Evolutionary conservation across 2,888 invertebrate genomes (phyloP).

Genomic region (Oscheius sp.): DNA sequence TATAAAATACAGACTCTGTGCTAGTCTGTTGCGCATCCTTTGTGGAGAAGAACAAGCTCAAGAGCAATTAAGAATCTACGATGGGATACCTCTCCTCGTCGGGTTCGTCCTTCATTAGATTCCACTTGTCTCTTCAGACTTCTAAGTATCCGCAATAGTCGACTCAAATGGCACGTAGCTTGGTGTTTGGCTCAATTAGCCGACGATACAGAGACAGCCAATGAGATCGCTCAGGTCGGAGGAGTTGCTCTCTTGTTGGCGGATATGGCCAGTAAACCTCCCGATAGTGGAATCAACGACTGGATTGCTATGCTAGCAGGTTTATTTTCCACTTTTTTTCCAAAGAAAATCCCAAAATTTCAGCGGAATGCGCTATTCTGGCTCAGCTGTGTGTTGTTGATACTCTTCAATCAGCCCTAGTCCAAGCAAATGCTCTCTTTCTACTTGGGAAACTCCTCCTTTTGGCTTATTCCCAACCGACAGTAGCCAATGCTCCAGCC

Average conservation of each 20-base stretch:
- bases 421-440: constrained; percentile 52
- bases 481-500: constrained; percentile 16
- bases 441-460: constrained; percentile 45
- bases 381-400: constrained; percentile 54
- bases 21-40: constrained; percentile 53
- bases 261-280: constrained; percentile 39
- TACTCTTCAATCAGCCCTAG: constrained; percentile 45
- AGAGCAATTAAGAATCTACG: constrained; percentile 57
- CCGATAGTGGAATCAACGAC: constrained; percentile 45
- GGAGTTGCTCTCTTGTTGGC: constrained; percentile 72
- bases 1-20: constrained; percentile 42
- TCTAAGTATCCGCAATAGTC: constrained; percentile 71
- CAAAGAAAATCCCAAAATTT: no score
- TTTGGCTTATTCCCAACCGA: neutral
- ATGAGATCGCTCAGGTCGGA: constrained; percentile 69
- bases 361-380: constrained; percentile 52
- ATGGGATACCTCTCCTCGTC: constrained; percentile 52
- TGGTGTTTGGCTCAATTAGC: constrained; percentile 73
- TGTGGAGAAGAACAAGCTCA: constrained; percentile 55
- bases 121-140: constrained; percentile 60
- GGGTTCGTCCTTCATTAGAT: constrained; percentile 24
- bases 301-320: constrained; percentile 58
- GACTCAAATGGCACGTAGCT: constrained; percentile 72
- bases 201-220: constrained; percentile 69
- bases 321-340: neutral